These are phyloP conservation scores for Lasioglossum baleicum DNA, from an alignment of 1,140 invertebrate genomes.

Conservation along the genomic window DNA sequence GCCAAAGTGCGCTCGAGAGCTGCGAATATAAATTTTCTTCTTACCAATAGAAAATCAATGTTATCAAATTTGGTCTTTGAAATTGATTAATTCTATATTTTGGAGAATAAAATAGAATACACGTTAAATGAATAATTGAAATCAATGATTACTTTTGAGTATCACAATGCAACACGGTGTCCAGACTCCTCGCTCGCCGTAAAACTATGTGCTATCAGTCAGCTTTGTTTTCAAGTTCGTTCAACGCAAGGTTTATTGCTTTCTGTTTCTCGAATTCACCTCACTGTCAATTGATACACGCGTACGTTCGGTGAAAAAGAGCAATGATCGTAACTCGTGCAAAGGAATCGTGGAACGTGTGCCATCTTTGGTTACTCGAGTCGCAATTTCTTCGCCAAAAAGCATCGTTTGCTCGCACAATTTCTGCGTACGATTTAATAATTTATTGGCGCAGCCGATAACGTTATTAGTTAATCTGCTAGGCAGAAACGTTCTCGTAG, in stretches of 20 bases:
- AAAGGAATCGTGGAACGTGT: neutral
- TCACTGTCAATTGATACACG: neutral
- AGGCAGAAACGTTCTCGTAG: neutral
- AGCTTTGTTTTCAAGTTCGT: conserved; percentile 26
- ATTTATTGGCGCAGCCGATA: neutral
- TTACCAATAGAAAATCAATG: too few relatives aligned
- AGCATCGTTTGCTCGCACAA: neutral
- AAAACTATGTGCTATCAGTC: conserved; percentile 57
- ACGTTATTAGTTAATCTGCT: neutral
- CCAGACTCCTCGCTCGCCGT: conserved; percentile 8
- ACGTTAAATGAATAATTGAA: neutral
- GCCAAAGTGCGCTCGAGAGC: too few relatives aligned
- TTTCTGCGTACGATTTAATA: too few relatives aligned
- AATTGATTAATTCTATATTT: too few relatives aligned
- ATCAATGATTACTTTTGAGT: neutral
- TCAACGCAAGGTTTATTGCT: conserved; percentile 51
- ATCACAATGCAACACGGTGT: neutral
- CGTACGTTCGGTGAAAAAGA: neutral
- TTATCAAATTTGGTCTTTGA: too few relatives aligned
- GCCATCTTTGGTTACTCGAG: neutral
- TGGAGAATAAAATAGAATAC: neutral
- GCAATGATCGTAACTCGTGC: neutral
- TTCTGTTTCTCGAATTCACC: conserved; percentile 31
- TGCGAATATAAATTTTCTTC: too few relatives aligned
- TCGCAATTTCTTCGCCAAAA: too few relatives aligned